Base-by-base conservation (phyloP, 2,113 vertebrate genomes). In the Crotalus horridus region DNA sequence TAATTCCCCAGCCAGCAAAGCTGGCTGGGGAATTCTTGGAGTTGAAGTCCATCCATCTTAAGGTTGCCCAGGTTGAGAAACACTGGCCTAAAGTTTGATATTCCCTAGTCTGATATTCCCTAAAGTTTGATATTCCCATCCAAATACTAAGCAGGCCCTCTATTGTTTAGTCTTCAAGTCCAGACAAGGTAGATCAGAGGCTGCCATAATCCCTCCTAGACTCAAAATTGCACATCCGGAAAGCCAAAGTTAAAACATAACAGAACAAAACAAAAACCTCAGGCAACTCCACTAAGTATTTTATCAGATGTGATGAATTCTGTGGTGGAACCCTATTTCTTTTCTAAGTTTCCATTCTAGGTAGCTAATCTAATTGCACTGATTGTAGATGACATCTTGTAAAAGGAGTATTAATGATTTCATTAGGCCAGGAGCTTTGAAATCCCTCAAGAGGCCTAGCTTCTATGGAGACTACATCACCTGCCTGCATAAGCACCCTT, bases 361-460 rank as follows among this genome's bases (percentile, higher is more conserved):
- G 3, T 90, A 93, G 43, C 24, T 90, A 90, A 81, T 81, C 69
- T 55, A 51, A 88, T 85, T 93, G 55, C 55, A n/a, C 4, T 4
- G 54, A 58, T 90, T 86, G 46, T 89, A 64, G 74, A 90, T 54
- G 56, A 33, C 3, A 85, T 94, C 91, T 81, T 90, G 21, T 20
- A 94, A 95, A 89, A n/a, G n/a, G 86, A 81, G 13, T 48, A n/a
- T 39, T 94, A 95, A 92, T 86, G 43, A 92, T 93, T 96, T 91
- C 51, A 89, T 90, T 89, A 95, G 88, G 87, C 89, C 89, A 61
- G 59, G 53, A 20, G 51, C 92, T 95, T 93, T 93, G 56, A 86
- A 6, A 85, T 61, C 91, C 93, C 39, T 24, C 85, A 89, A 94
- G 94, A 96, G 13, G 93, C 95, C 46, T 0, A 1, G 51, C 29